Percentiles rank a stretch among this genome's conserved stretches.
These are phyloP conservation scores for Trichonephila clavata DNA, from an alignment of 1,140 invertebrate species.

Conservation along the genomic window DNA sequence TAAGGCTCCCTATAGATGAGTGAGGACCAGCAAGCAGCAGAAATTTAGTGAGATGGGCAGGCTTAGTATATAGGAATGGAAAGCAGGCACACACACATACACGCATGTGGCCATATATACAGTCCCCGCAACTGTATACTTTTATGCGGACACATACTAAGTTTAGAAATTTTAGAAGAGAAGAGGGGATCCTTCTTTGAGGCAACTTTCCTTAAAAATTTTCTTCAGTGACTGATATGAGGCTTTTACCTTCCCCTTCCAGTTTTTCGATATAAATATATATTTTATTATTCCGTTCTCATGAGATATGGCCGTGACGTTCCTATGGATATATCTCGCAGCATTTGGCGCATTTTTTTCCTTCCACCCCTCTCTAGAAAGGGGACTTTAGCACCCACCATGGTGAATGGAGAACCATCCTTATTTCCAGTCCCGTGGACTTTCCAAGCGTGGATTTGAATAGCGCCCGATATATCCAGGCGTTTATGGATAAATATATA, in stretches of 20 bases:
- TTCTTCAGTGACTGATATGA: slow-evolving; percentile 31
- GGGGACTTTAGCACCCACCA: slow-evolving; percentile 22
- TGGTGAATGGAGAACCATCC: slow-evolving; percentile 35
- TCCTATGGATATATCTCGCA: slow-evolving; percentile 33
- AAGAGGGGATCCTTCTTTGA: neutral
- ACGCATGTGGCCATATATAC: slow-evolving; percentile 6
- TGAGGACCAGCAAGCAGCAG: neutral
- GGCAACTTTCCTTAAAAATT: slow-evolving; percentile 27
- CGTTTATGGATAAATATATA: slow-evolving; percentile 51
- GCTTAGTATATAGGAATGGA: slow-evolving; percentile 51
- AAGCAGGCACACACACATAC: slow-evolving; percentile 44
- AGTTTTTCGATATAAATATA: slow-evolving; percentile 11
- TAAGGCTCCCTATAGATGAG: slow-evolving; percentile 56
- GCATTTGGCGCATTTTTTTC: slow-evolving; percentile 9
- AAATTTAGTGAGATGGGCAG: slow-evolving; percentile 67
- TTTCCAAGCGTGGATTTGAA: slow-evolving; percentile 54
- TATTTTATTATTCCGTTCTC: slow-evolving; percentile 25
- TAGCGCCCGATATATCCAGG: slow-evolving; percentile 39
- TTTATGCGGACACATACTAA: slow-evolving; percentile 18
- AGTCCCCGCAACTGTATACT: slow-evolving; percentile 39
- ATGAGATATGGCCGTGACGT: slow-evolving; percentile 38
- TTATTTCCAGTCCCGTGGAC: slow-evolving; percentile 32
- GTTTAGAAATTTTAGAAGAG: neutral
- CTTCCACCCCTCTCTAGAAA: neutral
- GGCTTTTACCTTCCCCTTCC: slow-evolving; percentile 10